Conservation (phyloP, 2,888 invertebrate genomes). For the Bombyx huttoni region DNA sequence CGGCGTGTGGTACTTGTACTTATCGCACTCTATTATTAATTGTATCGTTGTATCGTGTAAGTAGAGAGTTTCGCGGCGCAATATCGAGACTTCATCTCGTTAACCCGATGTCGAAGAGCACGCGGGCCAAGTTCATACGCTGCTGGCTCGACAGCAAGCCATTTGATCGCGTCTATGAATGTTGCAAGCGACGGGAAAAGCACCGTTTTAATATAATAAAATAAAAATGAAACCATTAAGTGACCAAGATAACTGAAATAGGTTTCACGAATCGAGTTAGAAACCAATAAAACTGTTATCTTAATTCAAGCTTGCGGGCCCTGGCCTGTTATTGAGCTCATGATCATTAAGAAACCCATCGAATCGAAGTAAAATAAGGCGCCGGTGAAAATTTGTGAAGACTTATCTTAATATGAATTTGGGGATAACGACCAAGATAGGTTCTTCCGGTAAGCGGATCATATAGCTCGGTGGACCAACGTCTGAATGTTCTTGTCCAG, state of each 20-base stretch:
- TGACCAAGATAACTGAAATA: constrained; percentile 36
- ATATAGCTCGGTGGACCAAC: too few species aligned
- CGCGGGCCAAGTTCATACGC: constrained; percentile 50
- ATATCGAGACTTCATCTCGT: constrained; percentile 22
- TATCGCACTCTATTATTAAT: constrained; percentile 30
- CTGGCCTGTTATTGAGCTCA: constrained; percentile 30
- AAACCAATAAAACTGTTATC: constrained; percentile 57
- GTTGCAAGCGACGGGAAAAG: constrained; percentile 36
- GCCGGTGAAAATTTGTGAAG: constrained; percentile 11
- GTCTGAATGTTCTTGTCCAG: too few species aligned
- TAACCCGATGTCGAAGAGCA: constrained; percentile 37
- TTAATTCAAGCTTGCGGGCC: constrained; percentile 45
- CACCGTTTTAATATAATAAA: constrained; percentile 26
- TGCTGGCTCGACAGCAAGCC: constrained; percentile 10
- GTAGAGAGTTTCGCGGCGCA: constrained; percentile 16
- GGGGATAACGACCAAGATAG: too few species aligned
- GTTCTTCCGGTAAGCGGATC: too few species aligned
- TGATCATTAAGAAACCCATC: constrained; percentile 27
- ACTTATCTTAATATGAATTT: constrained; percentile 1
- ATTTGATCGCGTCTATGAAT: constrained; percentile 23
- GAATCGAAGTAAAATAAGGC: constrained; percentile 28
- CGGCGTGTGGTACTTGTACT: constrained; percentile 11
- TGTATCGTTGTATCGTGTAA: constrained; percentile 22
- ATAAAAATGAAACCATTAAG: constrained; percentile 17
- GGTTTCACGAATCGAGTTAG: constrained; percentile 42